Evolutionary conservation across 2,113 vertebrate genomes (phyloP).

Genomic region (Chlorocebus sabaeus): DNA sequence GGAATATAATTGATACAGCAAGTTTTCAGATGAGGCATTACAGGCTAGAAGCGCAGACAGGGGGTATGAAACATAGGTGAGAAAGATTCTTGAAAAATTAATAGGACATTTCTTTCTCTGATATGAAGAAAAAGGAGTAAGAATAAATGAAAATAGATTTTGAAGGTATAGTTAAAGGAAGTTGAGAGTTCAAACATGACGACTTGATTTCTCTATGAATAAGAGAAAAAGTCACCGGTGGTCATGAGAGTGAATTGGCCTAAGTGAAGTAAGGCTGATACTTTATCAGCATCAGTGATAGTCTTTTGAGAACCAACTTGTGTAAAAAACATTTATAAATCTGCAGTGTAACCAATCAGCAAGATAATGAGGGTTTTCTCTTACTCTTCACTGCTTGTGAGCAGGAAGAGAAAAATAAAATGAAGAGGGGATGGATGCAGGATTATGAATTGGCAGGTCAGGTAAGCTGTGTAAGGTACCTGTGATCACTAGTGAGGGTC

Average conservation of each 20-base stretch:
- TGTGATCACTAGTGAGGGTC: background rate
- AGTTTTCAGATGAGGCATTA: background rate
- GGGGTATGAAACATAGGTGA: background rate
- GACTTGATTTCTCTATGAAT: background rate
- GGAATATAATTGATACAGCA: background rate
- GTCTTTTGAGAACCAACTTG: background rate
- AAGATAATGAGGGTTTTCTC: background rate
- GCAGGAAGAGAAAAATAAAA: background rate
- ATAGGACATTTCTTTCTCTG: background rate
- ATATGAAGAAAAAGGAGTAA: constrained; percentile 3
- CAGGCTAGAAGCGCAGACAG: background rate
- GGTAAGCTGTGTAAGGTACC: background rate
- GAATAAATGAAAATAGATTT: background rate
- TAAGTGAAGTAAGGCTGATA: background rate
- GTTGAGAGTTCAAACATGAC: background rate
- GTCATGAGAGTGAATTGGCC: background rate
- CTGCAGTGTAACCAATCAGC: background rate
- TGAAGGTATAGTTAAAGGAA: background rate
- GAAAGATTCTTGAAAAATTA: constrained; percentile 28
- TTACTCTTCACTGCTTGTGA: background rate
- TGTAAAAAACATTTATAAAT: background rate
- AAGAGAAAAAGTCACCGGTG: background rate
- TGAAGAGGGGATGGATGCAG: background rate
- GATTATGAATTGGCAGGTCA: background rate
- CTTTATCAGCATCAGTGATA: background rate